Base-by-base conservation (phyloP, 1,140 invertebrate species). In the Drosophila nigrodunni region DNA sequence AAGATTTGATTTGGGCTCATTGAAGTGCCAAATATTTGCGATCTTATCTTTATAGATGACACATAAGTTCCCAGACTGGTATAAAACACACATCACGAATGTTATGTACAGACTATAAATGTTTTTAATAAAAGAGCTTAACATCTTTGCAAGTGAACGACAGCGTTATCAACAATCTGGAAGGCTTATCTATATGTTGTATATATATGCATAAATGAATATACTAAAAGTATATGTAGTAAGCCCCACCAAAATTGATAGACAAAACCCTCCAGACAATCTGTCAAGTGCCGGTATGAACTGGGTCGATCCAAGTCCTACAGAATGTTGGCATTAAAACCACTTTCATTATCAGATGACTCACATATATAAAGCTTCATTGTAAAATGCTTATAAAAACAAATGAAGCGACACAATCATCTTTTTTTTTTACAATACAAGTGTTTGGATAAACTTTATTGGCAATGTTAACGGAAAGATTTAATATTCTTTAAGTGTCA, bases 221-320 rank as follows among this genome's bases (percentile, higher is more conserved):
- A 44, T 69, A 49, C 41, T 37, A 39, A 47, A 18, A 41, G 49
- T 66, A 37, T 34, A 43, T 57, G 13, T 46, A 34, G 67, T 44
- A 39, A 50, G 70, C 54, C 15, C 25, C 46, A 11, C 58, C 21
- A 30, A 52, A 52, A 44, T 49, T 57, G 69, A 75, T 70, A 76
- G 70, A 60, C 41, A 59, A 2, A 34, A 64, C 69, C 39, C 50
- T 68, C 79, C 83, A 73, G 49, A 8, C 60, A 64, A 75, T 86
- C 82, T 86, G 82, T 60, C 68, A 73, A 54, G 15, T 69, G 80
- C 73, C 64, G 59, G 65, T 79, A 59, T 67, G 64, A 86, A 82
- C 82, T 82, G 76, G 71, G 76, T 77, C 75, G 55, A 79, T 64
- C 68, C 65, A 52, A 68, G 54, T 43, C 37, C 41, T 49, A 68